Percentiles rank a stretch among this genome's conserved stretches.
Evolutionary conservation across 2,113 vertebrate genomes (phyloP).

Genomic region (Athene cunicularia): DNA sequence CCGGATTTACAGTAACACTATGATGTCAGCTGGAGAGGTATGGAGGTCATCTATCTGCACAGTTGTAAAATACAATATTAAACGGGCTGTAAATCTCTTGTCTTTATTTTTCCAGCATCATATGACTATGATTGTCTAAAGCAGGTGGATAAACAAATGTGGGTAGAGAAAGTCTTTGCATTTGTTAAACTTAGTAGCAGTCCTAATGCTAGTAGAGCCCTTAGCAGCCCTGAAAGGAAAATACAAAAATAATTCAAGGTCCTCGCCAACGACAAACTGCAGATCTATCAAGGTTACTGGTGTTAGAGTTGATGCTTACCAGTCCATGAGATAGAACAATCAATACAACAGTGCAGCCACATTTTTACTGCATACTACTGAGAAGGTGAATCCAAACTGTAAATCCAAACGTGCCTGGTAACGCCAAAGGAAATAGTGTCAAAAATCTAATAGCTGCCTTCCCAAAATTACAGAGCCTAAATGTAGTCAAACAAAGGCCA

Average conservation of each 20-base stretch:
- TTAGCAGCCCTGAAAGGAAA: not conserved
- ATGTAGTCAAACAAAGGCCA: not conserved
- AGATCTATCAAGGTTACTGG: not conserved
- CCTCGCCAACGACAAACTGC: not conserved
- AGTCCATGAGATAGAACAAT: not conserved
- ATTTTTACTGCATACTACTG: not conserved
- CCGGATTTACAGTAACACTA: too few relatives aligned
- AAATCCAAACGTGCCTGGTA: not conserved
- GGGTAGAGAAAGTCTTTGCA: not conserved
- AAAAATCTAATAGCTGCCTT: not conserved
- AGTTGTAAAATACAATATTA: not conserved
- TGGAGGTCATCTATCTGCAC: not conserved
- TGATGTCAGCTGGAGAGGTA: not conserved
- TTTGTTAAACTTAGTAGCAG: not conserved
- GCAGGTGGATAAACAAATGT: not conserved
- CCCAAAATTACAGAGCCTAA: not conserved
- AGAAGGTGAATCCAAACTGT: not conserved
- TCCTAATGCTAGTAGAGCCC: not conserved
- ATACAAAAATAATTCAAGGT: not conserved
- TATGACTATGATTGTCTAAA: not conserved
- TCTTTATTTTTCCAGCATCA: not conserved
- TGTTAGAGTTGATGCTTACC: not conserved
- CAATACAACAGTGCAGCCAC: not conserved
- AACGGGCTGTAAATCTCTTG: not conserved
- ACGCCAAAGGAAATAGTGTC: not conserved